Evolutionary conservation across 2,888 invertebrate species (phyloP).

Genomic region (Calameuta idolon): DNA sequence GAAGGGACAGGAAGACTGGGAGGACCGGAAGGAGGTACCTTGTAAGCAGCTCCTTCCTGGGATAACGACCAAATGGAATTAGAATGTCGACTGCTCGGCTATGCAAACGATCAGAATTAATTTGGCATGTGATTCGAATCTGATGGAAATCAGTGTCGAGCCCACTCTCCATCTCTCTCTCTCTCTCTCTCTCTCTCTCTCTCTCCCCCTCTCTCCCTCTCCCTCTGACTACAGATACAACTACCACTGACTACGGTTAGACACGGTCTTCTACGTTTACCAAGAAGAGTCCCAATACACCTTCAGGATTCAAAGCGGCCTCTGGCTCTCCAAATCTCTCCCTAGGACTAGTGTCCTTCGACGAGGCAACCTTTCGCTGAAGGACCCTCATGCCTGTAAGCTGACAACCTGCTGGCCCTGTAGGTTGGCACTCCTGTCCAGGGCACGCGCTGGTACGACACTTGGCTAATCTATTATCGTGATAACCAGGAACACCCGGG

Average conservation of each 20-base stretch:
- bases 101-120: slow-evolving; percentile 3
- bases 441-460: neutral
- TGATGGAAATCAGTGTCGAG: slow-evolving; percentile 8
- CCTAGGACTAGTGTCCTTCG: neutral
- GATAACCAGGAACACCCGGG: slow-evolving; percentile 1
- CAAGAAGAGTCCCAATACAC: neutral
- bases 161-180: slow-evolving; percentile 1
- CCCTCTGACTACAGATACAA: neutral
- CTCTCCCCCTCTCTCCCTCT: slow-evolving; percentile 4
- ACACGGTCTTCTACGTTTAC: neutral
- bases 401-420: neutral
- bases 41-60: neutral
- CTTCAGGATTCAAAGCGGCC: neutral
- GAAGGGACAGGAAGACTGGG: neutral
- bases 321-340: neutral
- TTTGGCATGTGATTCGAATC: slow-evolving; percentile 10
- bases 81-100: neutral
- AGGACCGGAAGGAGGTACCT: neutral
- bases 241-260: neutral
- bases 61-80: neutral
- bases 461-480: slow-evolving; percentile 4
- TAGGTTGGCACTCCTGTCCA: neutral
- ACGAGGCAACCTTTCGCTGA: slow-evolving; percentile 2
- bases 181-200: neutral
- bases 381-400: neutral